Evolutionary conservation across 2,113 vertebrate species (phyloP).

Genomic region (Sarotherodon lohbergeri): DNA sequence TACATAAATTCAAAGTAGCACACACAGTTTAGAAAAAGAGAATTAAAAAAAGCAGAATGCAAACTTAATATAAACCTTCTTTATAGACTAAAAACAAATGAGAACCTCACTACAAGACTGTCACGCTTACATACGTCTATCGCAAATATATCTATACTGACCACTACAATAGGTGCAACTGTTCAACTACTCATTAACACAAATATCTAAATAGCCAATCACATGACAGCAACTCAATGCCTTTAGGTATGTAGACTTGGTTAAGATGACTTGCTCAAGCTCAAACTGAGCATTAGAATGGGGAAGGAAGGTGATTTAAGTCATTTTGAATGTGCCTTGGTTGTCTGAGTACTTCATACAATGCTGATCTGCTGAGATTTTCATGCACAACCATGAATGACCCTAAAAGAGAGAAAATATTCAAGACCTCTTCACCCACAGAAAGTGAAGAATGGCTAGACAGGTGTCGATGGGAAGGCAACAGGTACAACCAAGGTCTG

Average conservation of each 20-base stretch:
- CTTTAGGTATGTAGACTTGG: background rate
- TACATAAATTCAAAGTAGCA: background rate
- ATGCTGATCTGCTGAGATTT: background rate
- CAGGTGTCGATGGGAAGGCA: background rate
- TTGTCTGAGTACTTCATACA: background rate
- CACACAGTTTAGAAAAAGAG: background rate
- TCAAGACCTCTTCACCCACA: background rate
- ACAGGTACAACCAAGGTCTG: background rate
- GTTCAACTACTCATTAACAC: background rate
- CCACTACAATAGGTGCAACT: background rate
- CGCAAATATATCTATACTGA: background rate
- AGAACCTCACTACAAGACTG: accelerated
- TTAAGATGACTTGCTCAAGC: background rate
- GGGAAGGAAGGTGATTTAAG: background rate
- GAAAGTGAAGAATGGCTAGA: background rate
- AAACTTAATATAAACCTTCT: background rate
- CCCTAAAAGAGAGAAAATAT: background rate
- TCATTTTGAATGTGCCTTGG: background rate
- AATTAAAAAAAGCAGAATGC: background rate
- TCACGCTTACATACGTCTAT: background rate
- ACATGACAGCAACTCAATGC: background rate
- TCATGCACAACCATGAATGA: background rate
- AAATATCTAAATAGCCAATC: background rate
- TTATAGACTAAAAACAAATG: background rate
- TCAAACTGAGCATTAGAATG: background rate